Base-by-base conservation (phyloP, 2,797 vertebrate genomes). In the Myiothlypis chrysogaster region DNA sequence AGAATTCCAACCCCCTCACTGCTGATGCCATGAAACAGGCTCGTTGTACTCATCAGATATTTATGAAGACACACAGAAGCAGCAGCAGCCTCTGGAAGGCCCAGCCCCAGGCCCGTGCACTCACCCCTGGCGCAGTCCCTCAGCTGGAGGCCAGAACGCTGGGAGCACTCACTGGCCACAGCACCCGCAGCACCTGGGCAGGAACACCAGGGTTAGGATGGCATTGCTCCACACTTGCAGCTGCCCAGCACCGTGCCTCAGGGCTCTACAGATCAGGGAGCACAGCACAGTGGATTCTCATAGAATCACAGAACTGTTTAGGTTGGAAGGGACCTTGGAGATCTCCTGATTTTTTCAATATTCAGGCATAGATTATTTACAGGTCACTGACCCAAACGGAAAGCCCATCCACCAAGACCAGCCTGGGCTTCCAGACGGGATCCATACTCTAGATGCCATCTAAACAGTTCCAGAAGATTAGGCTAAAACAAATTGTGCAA, bases 161-260 rank as follows among this genome's bases (percentile, higher is more conserved):
- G 91, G 95, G 95, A 85, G 94, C 83, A 50, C 85, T 89, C 83
- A 70, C 87, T 0, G 95, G 95, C 93, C 95, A 96, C 88, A 96
- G 93, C 66, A 96, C 63, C 39, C 91, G 91, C 87, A 97, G 88
- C 91, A 96, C 94, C 95, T 96, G 32, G 59, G 87, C 35, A 68
- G 4, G 52, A 69, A 35, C 69, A 89, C 6, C 3, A 4, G 15
- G 27, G n/a, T 93, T 19, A 93, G 84, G 23, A 27, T 0, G 2
- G 47, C 1, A 1, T 2, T 55, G 7, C 65, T 16, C 11, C 19
- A 9, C 0, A 8, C 46, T 5, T 0, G 0, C 55, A 77, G 70
- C 63, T 32, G 65, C 83, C 14, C 72, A 21, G 73, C 76, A 41
- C 57, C 0, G 19, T 1, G 3, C 14, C 44, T 18, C 44, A 10